Base-by-base conservation (phyloP, 2,113 vertebrate genomes). In the Crocuta crocuta region DNA sequence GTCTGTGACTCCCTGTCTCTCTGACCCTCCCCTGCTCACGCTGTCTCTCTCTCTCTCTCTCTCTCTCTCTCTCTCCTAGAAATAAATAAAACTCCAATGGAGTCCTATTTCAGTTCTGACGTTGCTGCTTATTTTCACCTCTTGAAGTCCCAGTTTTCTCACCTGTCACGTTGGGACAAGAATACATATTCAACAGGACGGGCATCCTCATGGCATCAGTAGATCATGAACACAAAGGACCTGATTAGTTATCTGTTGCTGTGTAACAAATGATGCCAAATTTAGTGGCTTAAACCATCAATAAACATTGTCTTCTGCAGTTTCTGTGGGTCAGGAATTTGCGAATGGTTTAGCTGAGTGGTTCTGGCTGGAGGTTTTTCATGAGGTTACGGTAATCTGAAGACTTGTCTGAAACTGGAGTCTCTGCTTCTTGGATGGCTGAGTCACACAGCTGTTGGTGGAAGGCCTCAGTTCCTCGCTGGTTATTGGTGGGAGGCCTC, bases 321-420 rank as follows among this genome's bases (percentile, higher is more conserved):
- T 87, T 92, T 95, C 68, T 97, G 10, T 39, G 80, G 55, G 74
- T 90, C 66, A 81, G 84, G 66, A 73, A 93, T 80, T 91, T 85
- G 74, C 35, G n/a, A 35, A 71, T 0, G 1, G 53, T 61, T 87
- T 76, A 82, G 43, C 35, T 45, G 35, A 35, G 28, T 61, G 35
- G n/a, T 50, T 94, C 73, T 50, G 61, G 31, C 43, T 87, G 90
- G 65, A 78, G 65, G 24, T 93, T 97, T 89, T 50, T 90, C 33
- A 35, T 10, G 55, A 88, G 15, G 24, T 35, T 43, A 11, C 5
- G 43, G 48, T 63, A 8, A 35, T 55, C 26, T 11, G n/a, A 92
- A 68, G 50, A 61, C 23, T 65, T 71, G 43, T 63, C 84, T 35
- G 71, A 82, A 45, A 39, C 24, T 31, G 4, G 58, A 55, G 26